Evolutionary conservation across 2,888 invertebrate species (phyloP), one percentile per base, ranked within the genome.

Genomic region (Volucella bombylans): DNA sequence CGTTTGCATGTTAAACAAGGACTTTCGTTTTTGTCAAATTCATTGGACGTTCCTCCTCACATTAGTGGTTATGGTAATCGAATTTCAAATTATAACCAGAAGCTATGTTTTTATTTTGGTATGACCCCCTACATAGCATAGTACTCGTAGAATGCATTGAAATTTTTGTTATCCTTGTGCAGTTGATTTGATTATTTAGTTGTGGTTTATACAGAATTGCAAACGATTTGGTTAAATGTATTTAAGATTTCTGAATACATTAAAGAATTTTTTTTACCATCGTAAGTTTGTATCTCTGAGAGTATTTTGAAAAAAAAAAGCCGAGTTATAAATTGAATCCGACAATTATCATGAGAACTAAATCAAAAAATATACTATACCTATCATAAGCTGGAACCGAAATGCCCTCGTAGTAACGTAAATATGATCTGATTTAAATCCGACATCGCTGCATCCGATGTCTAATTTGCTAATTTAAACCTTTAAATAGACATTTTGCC

Each of bases 61-160:
- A 41, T 31, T 15, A 64, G 64, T 89, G 89, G 90, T 90, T 89
- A 89, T 89, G 89, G 89, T 89, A 89, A 89, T 89, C 89, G 89
- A 89, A 89, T 89, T 89, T 90, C 88, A 88, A 89, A 89, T 89
- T 89, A 90, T 89, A 88, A 89, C 89, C 89, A 80, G 72, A 82
- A 87, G 90, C 89, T 87, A 86, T 88, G 86, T 71, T 81, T 76
- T 45, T 59, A 47, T 71, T 79, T 79, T 50, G 47, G 55, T 39
- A 45, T 23, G 45, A 39, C 39, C 31, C 47, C 31, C 74, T 41
- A 65, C 15, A 12, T 49, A 49, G 50, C 9, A 12, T 49, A 49
- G 11, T 38, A n/a, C n/a, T n/a, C n/a, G n/a, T n/a, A 9, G 31
- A 52, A 14, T 67, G 50, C 50, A 52, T 18, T 59, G 50, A 15